Evolutionary conservation across 2,888 invertebrate species (phyloP).

Genomic region (Antitype chi): DNA sequence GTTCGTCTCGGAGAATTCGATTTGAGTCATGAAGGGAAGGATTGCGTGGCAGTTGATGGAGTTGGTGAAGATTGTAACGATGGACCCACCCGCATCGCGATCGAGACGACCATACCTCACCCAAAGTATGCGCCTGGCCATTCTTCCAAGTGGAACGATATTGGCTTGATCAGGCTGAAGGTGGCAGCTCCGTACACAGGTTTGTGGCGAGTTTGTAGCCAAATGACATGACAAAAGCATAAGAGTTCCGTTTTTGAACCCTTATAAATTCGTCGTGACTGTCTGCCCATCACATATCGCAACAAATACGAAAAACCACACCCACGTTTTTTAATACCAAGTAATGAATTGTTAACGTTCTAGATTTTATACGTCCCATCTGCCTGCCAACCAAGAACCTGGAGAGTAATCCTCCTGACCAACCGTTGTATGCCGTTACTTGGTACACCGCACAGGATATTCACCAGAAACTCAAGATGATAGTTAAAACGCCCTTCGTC

Average conservation of each 20-base stretch:
- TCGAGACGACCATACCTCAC: constrained; percentile 49
- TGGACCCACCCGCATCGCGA: constrained; percentile 33
- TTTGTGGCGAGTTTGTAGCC: constrained; percentile 1
- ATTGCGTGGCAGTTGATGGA: constrained; percentile 7
- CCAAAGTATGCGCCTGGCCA: constrained; percentile 8
- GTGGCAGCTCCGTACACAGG: constrained; percentile 51
- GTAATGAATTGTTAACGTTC: neutral
- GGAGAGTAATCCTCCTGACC: constrained; percentile 9
- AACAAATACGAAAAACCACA: neutral
- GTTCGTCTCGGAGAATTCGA: constrained; percentile 42
- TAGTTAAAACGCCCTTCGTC: constrained; percentile 12
- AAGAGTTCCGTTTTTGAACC: no score
- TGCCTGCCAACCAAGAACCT: constrained; percentile 34
- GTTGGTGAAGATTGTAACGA: constrained; percentile 28
- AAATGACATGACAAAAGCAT: neutral
- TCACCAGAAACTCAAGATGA: neutral
- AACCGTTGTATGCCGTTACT: constrained; percentile 18
- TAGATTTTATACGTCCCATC: constrained; percentile 49
- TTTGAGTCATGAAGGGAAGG: constrained; percentile 28
- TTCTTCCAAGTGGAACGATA: constrained; percentile 31
- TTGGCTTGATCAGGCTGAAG: constrained; percentile 50
- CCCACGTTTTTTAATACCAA: no score
- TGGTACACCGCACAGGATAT: neutral
- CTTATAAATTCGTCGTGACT: neutral
- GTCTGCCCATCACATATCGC: no score